Conservation (phyloP, 2,113 vertebrate genomes). For the Sturnus vulgaris region DNA sequence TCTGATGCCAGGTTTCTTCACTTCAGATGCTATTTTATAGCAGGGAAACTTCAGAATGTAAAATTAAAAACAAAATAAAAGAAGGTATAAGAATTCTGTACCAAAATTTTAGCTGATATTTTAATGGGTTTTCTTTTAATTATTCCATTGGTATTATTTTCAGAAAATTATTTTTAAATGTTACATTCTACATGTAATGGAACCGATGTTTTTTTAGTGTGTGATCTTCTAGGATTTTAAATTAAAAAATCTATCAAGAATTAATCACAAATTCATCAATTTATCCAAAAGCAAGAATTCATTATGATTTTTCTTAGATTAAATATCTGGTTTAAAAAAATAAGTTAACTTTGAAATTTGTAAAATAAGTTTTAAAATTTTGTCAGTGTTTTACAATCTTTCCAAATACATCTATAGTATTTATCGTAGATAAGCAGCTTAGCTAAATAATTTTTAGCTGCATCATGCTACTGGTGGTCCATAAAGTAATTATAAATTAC, state of each 20-base stretch:
- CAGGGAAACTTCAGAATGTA: neutral
- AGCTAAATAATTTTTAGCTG: neutral
- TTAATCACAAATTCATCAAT: neutral
- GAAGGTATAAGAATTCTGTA: neutral
- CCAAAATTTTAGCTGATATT: neutral
- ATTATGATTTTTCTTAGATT: neutral
- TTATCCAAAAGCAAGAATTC: neutral
- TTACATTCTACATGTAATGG: neutral
- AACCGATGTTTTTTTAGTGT: neutral
- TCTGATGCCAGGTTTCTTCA: neutral
- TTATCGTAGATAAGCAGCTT: neutral
- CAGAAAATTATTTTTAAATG: rapidly evolving
- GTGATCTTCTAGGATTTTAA: neutral
- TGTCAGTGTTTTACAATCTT: neutral
- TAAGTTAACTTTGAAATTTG: neutral
- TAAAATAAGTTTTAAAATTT: neutral
- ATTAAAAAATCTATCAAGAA: neutral
- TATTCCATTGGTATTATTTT: neutral
- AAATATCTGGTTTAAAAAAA: neutral
- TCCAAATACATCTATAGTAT: neutral
- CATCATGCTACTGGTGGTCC: neutral
- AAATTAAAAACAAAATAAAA: neutral
- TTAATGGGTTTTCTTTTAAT: neutral
- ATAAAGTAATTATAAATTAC: neutral
- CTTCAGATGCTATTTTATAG: neutral